Base-by-base conservation (phyloP, 2,113 vertebrate species). In the Stictonetta naevosa region DNA sequence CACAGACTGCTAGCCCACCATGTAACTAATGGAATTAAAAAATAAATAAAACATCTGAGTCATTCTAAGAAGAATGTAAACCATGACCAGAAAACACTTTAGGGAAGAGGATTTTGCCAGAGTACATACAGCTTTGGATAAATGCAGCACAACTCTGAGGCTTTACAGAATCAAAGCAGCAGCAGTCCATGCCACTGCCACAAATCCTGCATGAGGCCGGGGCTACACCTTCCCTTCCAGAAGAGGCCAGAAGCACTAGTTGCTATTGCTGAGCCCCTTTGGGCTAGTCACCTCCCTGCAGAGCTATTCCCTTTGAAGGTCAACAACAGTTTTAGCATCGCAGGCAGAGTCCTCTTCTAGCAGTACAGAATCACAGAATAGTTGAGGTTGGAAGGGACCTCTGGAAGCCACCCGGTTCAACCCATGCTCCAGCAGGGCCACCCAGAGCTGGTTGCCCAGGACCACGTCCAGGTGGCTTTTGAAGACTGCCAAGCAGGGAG, bases 71-170 rank as follows among this genome's bases (percentile, higher is more conserved):
- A 92, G 71, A 88, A 86, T 25, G 48, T 85, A 93, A 96, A 96
- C 82, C 85, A 78, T 40, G 83, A 81, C 64, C 64, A 92, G 83
- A 90, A 97, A 94, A 79, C 56, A 78, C 36, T 93, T 96, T 28
- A 72, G 73, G 72, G 76, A 90, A 78, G 83, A 56, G 48, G 52
- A 52, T 92, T 93, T 86, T 19, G 80, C 76, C 48, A 14, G 29
- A 15, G 68, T 73, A 20, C 17, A 52, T 58, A 48, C 83, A 86
- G 95, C 66, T 82, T 79, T 68, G 44, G 26, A 52, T 82, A 78
- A 11, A 72, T 33, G 46, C 38, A 80, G 75, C 73, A 64, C 60
- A 56, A 44, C 38, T 86, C 77, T 14, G 76, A 95, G 76, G 38
- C 53, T 92, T 92, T 90, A 71, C 52, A 84, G 79, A 68, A 50